Evolutionary conservation across 37 sponge, comb jelly and placozoan species (phyloP), one percentile per base, ranked within the genome.

Genomic region (Hormiphora californensis): DNA sequence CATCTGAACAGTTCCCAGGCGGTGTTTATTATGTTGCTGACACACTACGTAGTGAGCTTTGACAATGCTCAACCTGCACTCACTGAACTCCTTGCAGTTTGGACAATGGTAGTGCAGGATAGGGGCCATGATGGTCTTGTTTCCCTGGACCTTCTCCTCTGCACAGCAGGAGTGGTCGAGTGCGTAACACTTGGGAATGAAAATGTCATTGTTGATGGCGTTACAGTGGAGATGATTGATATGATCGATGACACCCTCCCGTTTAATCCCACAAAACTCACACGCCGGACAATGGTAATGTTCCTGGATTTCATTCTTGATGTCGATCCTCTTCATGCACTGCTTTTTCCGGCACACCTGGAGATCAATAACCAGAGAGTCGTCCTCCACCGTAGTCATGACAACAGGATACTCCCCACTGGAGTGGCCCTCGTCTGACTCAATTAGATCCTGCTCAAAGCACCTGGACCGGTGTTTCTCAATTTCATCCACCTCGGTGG

Each of bases 61-160:
- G 25, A 73, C 81, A 9, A 73, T 73, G 38, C 17, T 33, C 46
- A 73, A 28, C 25, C 46, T 43, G 44, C 81, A 73, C 40, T 73
- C 81, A 41, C 81, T 73, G 81, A 36, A 73, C 35, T 73, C 81
- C 25, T 36, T 73, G 23, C 81, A 73, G 3, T 73, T 43, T 7
- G 81, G 81, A 41, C 81, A 73, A 21, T 73, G 81, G 43, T 73
- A 73, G 23, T 73, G 81, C 41, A 73, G 35, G 8, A 73, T 46
- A 73, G 81, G 81, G 35, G 81, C 81, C 81, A 73, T 73, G 81
- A 73, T 73, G 1, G 81, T 73, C 44, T 73, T 73, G 44, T 73
- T 73, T 28, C 43, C 23, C 43, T 73, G 46, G 0, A 73, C 81
- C 8, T 46, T 21, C 25, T 73, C 43, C 23, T 73, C 81, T 23